Percentiles rank a stretch among this genome's conserved stretches.
These are phyloP conservation scores for Chironomus tepperi DNA, from an alignment of 1,140 invertebrate species.

Conservation along the genomic window DNA sequence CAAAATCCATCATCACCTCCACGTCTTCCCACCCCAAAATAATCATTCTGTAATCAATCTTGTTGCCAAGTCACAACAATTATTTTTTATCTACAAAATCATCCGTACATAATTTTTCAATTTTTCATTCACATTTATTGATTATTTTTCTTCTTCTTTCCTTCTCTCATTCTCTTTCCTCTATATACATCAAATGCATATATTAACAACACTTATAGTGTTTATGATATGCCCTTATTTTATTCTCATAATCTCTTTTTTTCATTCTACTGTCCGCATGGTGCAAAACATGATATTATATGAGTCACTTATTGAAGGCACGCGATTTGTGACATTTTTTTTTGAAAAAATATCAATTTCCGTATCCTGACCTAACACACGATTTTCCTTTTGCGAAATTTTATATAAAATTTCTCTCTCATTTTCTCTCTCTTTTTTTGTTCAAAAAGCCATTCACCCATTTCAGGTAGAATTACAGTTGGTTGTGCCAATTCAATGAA, in stretches of 20 bases:
- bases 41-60: no score
- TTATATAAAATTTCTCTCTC: no score
- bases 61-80: no score
- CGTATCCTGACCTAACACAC: slow-evolving; percentile 20
- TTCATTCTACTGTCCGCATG: not conserved
- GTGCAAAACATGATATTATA: not conserved
- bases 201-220: not conserved
- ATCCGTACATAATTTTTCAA: no score
- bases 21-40: no score
- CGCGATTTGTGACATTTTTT: slow-evolving; percentile 11
- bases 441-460: no score
- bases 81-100: no score
- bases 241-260: not conserved
- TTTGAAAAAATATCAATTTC: not conserved
- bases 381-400: not conserved
- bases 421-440: no score
- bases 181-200: not conserved
- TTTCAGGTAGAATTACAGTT: not conserved
- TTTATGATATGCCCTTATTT: not conserved
- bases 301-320: not conserved
- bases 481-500: not conserved
- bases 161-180: not conserved
- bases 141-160: slow-evolving; percentile 1
- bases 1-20: no score
- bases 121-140: not conserved